Percentiles rank a stretch among this genome's conserved stretches.
These are phyloP conservation scores for Amblyopsis rosae DNA, from an alignment of 2,113 vertebrate species.

Conservation along the genomic window DNA sequence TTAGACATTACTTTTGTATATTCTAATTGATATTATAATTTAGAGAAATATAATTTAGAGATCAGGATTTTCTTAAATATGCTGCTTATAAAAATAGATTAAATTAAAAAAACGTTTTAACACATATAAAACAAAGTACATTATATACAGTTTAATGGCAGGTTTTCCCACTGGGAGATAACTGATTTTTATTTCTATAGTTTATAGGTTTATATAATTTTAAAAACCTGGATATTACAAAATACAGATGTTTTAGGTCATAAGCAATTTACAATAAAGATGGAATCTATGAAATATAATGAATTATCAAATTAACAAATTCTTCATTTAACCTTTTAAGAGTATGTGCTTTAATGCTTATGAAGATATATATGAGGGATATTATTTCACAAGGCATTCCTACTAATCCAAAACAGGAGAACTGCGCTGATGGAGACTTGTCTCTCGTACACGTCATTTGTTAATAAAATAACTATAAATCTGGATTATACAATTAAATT, in stretches of 20 bases:
- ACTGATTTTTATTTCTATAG: constrained; percentile 3
- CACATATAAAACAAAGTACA: constrained; percentile 14
- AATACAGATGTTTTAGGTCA: background rate
- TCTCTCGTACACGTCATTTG: background rate
- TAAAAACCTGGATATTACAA: constrained; percentile 6
- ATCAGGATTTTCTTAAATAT: constrained; percentile 45
- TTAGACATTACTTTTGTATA: constrained; percentile 14
- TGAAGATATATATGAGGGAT: too few species aligned
- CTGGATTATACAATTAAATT: background rate
- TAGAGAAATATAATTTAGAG: constrained; percentile 50
- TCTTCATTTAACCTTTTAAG: too few species aligned
- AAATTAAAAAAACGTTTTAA: constrained; percentile 32
- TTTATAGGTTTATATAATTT: background rate
- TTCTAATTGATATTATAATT: background rate
- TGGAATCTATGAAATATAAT: too few species aligned
- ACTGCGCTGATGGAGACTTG: background rate
- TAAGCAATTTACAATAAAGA: background rate
- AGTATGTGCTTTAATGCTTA: too few species aligned
- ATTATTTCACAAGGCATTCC: too few species aligned
- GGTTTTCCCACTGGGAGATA: constrained; percentile 1
- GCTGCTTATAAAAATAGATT: constrained; percentile 50
- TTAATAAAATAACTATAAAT: background rate
- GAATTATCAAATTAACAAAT: too few species aligned
- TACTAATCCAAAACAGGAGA: background rate
- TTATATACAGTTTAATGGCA: constrained; percentile 9